Base-by-base conservation (phyloP, 2,797 vertebrate species). In the Gouania willdenowi region DNA sequence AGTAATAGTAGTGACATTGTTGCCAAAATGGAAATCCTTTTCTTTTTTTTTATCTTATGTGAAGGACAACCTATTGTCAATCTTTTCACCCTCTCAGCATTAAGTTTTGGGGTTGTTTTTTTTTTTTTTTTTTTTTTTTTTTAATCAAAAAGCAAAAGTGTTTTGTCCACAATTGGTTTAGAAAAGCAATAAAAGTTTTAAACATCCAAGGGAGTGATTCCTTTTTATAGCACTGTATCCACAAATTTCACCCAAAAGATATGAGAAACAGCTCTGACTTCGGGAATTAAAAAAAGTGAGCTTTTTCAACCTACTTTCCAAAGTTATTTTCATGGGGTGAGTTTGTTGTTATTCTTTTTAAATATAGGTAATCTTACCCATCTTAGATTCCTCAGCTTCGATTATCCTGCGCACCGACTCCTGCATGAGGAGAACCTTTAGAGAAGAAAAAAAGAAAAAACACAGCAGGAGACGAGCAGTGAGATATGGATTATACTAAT, bases 401-500 rank as follows among this genome's bases (percentile, higher is more conserved):
- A 98, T 95, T 55, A 98, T 97, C 62, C 97, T 90, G 44, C 93
- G 92, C 59, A 99, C 94, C 22, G 95, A 97, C 61, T 98, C 97
- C 56, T 98, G 96, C 97, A 99, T 99, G 75, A 99, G 79, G 70
- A 93, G 87, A 29, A 99, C 91, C 97, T 99, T 71, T 25, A 27
- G 23, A 61, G 33, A 75, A 47, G 46, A 17, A 69, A 42, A 52
- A 51, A 12, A 69, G 42, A 52, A 51, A 12, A 41, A 16, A 51
- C 4, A 26, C 6, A 32, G 19, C 23, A 14, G 26, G 21, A 59
- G 21, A 51, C 35, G 62, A 50, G 57, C 26, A 54, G 41, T 31
- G 23, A 62, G 54, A 59, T 41, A 38, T 51, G 41, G 44, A 65
- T 67, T 47, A 52, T 39, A 59, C 37, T 24, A 27, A 56, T 64